These are phyloP conservation scores for Otus sunia DNA, from an alignment of 2,113 vertebrate species.

Conservation along the genomic window DNA sequence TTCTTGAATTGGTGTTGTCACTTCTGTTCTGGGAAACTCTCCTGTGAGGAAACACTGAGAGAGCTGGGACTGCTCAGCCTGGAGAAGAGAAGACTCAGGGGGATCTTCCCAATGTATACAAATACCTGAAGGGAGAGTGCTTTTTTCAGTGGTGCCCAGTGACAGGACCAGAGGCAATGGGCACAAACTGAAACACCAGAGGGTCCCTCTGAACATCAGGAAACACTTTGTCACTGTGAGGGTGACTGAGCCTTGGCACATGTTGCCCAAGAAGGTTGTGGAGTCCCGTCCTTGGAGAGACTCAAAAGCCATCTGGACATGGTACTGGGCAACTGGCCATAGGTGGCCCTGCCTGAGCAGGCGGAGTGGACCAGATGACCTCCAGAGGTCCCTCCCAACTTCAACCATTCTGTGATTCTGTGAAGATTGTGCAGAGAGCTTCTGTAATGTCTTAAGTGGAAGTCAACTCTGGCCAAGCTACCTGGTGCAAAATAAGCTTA, in stretches of 20 bases:
- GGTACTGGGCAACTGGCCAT: no score
- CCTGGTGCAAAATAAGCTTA: background rate
- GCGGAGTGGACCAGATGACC: no score
- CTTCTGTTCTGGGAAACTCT: background rate
- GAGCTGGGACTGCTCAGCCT: background rate
- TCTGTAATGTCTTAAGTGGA: background rate
- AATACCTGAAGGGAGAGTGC: background rate
- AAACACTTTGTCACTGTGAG: background rate
- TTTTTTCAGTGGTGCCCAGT: background rate
- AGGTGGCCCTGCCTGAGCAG: no score
- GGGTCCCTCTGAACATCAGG: background rate
- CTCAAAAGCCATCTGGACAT: background rate
- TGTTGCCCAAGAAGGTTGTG: background rate
- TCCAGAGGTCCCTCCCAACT: no score
- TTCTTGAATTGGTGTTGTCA: background rate
- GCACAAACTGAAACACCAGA: background rate
- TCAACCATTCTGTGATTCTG: background rate
- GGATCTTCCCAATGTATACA: background rate
- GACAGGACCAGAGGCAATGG: no score
- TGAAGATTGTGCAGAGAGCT: background rate
- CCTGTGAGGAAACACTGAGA: background rate
- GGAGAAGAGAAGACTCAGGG: background rate
- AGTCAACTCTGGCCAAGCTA: background rate
- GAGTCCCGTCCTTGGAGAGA: background rate
- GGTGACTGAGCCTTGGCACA: background rate